These are phyloP conservation scores for Zapus hudsonius DNA, from an alignment of 2,113 vertebrate species.

Conservation along the genomic window DNA sequence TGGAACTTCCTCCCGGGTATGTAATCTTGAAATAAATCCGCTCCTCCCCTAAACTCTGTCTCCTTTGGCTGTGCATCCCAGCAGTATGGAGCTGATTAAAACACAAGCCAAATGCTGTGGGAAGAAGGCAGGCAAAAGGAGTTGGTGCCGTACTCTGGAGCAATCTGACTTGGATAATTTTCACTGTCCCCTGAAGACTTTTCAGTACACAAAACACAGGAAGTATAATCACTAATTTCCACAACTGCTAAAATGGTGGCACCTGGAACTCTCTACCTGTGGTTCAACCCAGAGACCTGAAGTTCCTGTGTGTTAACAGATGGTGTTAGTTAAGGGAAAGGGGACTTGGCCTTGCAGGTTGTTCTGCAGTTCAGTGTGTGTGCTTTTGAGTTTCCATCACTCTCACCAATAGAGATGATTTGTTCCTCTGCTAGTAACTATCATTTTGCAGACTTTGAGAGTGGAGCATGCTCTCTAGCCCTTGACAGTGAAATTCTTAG, in stretches of 20 bases:
- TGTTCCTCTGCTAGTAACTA: constrained; percentile 1
- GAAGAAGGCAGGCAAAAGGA: not conserved
- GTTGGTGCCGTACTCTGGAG: not conserved
- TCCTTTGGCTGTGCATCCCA: too few species aligned
- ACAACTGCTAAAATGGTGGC: constrained; percentile 27
- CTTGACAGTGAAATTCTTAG: too few species aligned
- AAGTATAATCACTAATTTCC: constrained; percentile 8
- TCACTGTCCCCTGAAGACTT: constrained; percentile 8
- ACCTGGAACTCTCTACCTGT: constrained; percentile 9
- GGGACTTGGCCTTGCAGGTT: not conserved
- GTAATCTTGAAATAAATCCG: too few species aligned
- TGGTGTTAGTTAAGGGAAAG: not conserved
- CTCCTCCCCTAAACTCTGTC: too few species aligned
- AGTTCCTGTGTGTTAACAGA: not conserved
- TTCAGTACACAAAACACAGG: constrained; percentile 7
- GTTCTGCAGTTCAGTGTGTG: not conserved
- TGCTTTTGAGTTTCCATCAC: constrained; percentile 4
- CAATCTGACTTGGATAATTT: constrained; percentile 50
- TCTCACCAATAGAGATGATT: too few species aligned
- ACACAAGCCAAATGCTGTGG: accelerated
- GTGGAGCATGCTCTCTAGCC: too few species aligned
- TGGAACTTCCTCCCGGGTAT: too few species aligned
- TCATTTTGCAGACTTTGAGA: not conserved
- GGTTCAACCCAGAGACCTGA: constrained; percentile 32
- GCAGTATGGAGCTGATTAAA: too few species aligned